These are phyloP conservation scores for Rhynchophorus ferrugineus DNA, from an alignment of 1,140 invertebrate species.

Conservation along the genomic window DNA sequence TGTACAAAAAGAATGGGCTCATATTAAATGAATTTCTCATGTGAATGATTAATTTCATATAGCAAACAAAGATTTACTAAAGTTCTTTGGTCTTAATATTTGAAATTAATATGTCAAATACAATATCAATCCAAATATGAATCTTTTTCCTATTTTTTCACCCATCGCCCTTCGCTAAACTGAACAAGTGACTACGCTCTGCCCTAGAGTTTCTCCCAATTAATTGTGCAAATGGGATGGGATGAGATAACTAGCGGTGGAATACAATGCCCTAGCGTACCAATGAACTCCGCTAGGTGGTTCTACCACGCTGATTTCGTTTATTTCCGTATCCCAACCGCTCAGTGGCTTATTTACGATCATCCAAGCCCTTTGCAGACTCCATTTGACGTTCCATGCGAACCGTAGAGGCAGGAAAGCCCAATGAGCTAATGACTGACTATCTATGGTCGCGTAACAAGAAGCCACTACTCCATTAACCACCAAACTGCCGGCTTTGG, in stretches of 20 bases:
- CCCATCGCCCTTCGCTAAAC: too few species aligned
- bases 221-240: slow-evolving; percentile 40
- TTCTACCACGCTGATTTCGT: slow-evolving; percentile 20
- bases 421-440: slow-evolving; percentile 75
- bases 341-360: slow-evolving; percentile 32
- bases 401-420: slow-evolving; percentile 72
- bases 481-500: slow-evolving; percentile 75
- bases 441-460: slow-evolving; percentile 87
- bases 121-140: too few species aligned
- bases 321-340: slow-evolving; percentile 20
- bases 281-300: slow-evolving; percentile 64
- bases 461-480: slow-evolving; percentile 87
- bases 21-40: too few species aligned
- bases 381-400: slow-evolving; percentile 42
- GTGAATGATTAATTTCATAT: too few species aligned
- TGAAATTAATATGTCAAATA: too few species aligned
- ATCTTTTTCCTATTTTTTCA: too few species aligned
- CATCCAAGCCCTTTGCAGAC: slow-evolving; percentile 34
- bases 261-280: slow-evolving; percentile 76
- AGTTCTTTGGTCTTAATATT: too few species aligned
- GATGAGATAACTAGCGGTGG: slow-evolving; percentile 59
- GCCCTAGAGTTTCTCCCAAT: too few species aligned
- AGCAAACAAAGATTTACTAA: too few species aligned
- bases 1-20: too few species aligned
- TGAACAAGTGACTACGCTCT: too few species aligned